Evolutionary conservation across 2,888 invertebrate genomes (phyloP), one percentile per base, ranked within the genome.

Genomic region (Sicus ferrugineus): DNA sequence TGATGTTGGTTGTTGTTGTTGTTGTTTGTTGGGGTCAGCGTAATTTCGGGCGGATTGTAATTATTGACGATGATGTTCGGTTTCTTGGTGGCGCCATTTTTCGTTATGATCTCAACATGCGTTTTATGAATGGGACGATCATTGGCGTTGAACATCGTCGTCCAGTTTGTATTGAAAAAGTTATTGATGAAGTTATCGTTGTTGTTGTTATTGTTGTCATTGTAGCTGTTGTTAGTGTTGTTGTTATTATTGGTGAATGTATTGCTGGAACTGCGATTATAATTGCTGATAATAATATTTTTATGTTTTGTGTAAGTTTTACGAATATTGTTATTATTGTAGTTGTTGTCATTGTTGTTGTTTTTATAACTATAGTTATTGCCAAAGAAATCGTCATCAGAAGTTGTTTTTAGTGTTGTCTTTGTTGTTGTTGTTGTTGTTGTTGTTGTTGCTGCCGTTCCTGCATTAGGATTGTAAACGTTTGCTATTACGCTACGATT

Each of bases 41-140:
- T 77, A 28, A 84, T 82, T n/a, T 85, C 81, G 74, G 86, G 85
- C 19, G 84, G 84, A 79, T 84, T 83, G 72, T 84, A 85, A 72
- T 89, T 89, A 81, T 89, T 89, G 72, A 89, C 89, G 77, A 89
- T 88, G 79, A 90, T 89, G 76, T 89, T 89, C 79, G 88, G 89
- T 76, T 89, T 88, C 77, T 89, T 89, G 67, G 89, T 88, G 73
- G 89, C 89, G 71, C 89, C 89, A 73, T 89, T 89, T 81, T 90
- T 90, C 62, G 90, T 89, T 76, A 89, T 89, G 75, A 89, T 89
- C 85, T 90, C 90, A 54, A 90, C 89, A 77, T 90, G 90, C 70
- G 89, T 90, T 85, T 90, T 90, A 85, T 90, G 90, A 78, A 89
- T 90, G 70, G 90, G 90, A 78, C 89, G 79, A 75, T 80, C 80